These are phyloP conservation scores for Meloidogyne floridensis DNA, from an alignment of 1,140 invertebrate genomes.

Conservation along the genomic window DNA sequence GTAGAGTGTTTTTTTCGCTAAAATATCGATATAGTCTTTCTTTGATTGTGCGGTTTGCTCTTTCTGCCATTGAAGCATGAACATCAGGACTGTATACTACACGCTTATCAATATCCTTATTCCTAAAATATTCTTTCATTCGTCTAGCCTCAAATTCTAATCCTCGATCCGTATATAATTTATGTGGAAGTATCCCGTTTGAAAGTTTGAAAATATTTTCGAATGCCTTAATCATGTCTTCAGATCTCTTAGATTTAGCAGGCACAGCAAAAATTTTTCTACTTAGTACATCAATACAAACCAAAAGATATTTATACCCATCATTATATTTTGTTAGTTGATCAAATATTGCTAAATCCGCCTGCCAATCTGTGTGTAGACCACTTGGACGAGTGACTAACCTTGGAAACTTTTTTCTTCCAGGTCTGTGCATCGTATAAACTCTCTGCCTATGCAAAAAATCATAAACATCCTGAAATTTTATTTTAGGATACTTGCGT, in stretches of 20 bases:
- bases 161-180: too few species aligned
- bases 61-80: too few species aligned
- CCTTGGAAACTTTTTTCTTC: conserved; percentile 22
- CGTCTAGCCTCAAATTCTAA: too few species aligned
- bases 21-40: too few species aligned
- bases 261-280: conserved; percentile 28
- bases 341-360: conserved; percentile 40
- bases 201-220: conserved; percentile 7
- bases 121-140: too few species aligned
- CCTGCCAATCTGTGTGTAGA: conserved; percentile 43
- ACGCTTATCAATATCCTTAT: too few species aligned
- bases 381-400: conserved; percentile 22
- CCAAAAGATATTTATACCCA: conserved; percentile 36
- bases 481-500: conserved; percentile 24
- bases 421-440: conserved; percentile 34
- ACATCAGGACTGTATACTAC: too few species aligned
- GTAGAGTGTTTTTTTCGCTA: too few species aligned
- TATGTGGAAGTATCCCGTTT: too few species aligned
- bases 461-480: conserved; percentile 1
- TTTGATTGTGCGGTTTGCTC: too few species aligned
- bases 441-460: conserved; percentile 32
- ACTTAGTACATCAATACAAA: conserved; percentile 40
- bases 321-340: conserved; percentile 25
- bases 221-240: conserved; percentile 31
- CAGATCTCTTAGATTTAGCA: conserved; percentile 28